phyloP scores from a whole-genome alignment of 2,113 vertebrate species.

The Mellivora capensis region DNA sequence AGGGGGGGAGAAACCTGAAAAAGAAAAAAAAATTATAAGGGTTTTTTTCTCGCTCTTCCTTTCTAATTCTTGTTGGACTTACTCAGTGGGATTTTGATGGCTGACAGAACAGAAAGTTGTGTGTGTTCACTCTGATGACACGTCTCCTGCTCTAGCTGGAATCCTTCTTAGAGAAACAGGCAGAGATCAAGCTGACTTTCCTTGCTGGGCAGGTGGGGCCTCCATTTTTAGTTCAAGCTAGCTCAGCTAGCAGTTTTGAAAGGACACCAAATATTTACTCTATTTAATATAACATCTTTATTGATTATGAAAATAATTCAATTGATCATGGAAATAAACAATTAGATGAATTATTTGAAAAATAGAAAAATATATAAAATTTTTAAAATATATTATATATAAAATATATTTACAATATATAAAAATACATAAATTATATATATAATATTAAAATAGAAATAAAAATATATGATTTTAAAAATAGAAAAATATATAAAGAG shows the following conservation, averaged over 20 bases:
- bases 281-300: not conserved
- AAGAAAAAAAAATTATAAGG: not conserved
- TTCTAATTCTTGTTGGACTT: not conserved
- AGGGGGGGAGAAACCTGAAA: not conserved
- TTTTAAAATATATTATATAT: no score
- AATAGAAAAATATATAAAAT: no score
- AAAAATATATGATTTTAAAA: not conserved
- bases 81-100: not conserved
- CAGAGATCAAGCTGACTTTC: not conserved
- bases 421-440: no score
- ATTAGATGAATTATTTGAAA: no score
- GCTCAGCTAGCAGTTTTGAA: not conserved
- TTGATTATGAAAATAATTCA: not conserved
- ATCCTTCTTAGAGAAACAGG: not conserved
- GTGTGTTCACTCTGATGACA: accelerated
- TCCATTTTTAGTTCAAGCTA: not conserved
- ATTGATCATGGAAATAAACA: no score
- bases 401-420: no score
- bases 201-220: not conserved
- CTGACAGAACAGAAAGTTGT: not conserved
- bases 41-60: not conserved
- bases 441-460: no score
- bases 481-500: not conserved
- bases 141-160: not conserved
- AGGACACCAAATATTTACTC: not conserved